Evolutionary conservation across 2,113 vertebrate species (phyloP).

Genomic region (Tragelaphus scriptus): DNA sequence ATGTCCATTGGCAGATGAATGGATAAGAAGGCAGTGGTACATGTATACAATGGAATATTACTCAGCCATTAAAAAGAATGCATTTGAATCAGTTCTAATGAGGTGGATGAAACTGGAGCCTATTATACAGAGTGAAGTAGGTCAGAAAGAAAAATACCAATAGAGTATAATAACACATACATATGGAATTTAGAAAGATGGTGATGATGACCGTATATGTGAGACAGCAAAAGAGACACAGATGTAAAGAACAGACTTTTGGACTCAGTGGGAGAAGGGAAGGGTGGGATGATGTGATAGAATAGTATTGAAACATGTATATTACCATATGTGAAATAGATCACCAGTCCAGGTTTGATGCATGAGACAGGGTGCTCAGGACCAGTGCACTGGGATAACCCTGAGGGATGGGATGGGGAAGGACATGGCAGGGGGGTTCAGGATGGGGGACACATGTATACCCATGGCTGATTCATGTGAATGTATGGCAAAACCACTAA

Average conservation of each 20-base stretch:
- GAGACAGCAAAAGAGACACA: background rate
- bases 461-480: background rate
- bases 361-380: background rate
- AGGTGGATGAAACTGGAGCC: background rate
- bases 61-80: background rate
- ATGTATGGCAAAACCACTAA: background rate
- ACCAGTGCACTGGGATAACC: fast-evolving
- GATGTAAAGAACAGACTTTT: background rate
- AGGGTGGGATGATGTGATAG: background rate
- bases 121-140: background rate
- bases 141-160: background rate
- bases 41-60: background rate
- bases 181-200: background rate
- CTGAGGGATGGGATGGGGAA: background rate
- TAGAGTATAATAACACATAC: background rate
- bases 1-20: background rate
- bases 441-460: background rate
- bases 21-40: background rate
- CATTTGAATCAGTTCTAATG: background rate
- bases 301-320: background rate
- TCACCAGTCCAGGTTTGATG: background rate
- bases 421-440: background rate
- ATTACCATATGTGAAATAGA: background rate
- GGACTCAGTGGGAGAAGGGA: background rate
- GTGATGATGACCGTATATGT: background rate